Conservation (phyloP, 2,797 vertebrate genomes). For the Eulemur coronatus region DNA sequence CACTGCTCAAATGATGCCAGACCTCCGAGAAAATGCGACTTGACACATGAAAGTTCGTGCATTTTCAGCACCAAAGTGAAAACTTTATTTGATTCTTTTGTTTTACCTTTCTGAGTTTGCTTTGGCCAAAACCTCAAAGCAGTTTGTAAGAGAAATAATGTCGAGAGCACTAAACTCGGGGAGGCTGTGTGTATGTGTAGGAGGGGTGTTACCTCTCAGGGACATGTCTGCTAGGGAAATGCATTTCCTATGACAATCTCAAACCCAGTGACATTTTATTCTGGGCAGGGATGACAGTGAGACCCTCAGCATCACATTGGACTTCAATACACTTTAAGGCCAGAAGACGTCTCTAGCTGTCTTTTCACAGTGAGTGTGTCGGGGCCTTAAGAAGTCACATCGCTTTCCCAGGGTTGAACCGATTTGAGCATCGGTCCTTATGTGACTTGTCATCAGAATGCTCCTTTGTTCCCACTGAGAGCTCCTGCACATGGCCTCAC, state of each 20-base stretch:
- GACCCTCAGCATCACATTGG: not conserved
- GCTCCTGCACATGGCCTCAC: fast-evolving
- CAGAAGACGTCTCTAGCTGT: not conserved
- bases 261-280: not conserved
- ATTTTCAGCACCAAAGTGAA: not conserved
- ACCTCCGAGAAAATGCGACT: not conserved
- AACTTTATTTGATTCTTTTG: not conserved
- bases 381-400: not conserved
- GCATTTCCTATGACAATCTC: not conserved
- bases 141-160: not conserved
- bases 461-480: not conserved
- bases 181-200: not conserved
- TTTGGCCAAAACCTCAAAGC: not conserved
- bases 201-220: not conserved
- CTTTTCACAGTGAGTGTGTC: not conserved
- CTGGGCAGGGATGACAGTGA: not conserved
- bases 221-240: not conserved
- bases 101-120: not conserved
- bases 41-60: not conserved
- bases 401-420: not conserved
- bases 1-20: too few species aligned
- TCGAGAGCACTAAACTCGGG: fast-evolving
- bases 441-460: not conserved
- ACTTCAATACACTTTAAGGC: not conserved
- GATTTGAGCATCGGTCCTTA: not conserved